Conservation (phyloP, 2,797 vertebrate species). For the Fundulus diaphanus region DNA sequence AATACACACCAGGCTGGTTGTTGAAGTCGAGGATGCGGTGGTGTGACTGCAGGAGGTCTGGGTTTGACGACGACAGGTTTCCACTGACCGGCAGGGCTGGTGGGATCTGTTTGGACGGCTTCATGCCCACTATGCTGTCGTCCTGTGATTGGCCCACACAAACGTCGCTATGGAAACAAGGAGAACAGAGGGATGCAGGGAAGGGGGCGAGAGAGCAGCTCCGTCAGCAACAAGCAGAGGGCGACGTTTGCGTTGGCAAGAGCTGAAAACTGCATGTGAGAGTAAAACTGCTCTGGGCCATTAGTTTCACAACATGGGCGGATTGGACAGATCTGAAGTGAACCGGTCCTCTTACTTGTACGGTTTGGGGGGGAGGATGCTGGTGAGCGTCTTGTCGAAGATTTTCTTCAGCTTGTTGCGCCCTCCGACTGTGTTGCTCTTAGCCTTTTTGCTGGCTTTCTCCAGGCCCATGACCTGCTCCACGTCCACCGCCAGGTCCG, state of each 20-base stretch:
- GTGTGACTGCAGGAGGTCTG: conserved; percentile 95
- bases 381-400: conserved; percentile 98
- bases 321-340: not conserved
- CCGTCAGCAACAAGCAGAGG: conserved; percentile 54
- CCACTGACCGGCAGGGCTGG: conserved; percentile 94
- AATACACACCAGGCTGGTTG: conserved; percentile 90
- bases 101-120: conserved; percentile 96
- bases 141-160: conserved; percentile 98
- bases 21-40: conserved; percentile 98
- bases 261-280: not conserved
- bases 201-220: conserved; percentile 36
- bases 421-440: conserved; percentile 94
- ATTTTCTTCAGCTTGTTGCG: conserved; percentile 99
- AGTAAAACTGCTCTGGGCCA: not conserved
- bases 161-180: conserved; percentile 86
- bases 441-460: conserved; percentile 96
- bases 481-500: conserved; percentile 96
- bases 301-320: not conserved
- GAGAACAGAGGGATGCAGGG: conserved; percentile 2
- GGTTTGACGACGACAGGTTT: conserved; percentile 97
- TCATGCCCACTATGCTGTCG: conserved; percentile 97
- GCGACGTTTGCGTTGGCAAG: conserved; percentile 37
- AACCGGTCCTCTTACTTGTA: conserved; percentile 88
- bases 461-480: conserved; percentile 97
- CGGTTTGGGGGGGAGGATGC: conserved; percentile 98